Evolutionary conservation across 2,113 vertebrate genomes (phyloP).

Genomic region (Crocuta crocuta): DNA sequence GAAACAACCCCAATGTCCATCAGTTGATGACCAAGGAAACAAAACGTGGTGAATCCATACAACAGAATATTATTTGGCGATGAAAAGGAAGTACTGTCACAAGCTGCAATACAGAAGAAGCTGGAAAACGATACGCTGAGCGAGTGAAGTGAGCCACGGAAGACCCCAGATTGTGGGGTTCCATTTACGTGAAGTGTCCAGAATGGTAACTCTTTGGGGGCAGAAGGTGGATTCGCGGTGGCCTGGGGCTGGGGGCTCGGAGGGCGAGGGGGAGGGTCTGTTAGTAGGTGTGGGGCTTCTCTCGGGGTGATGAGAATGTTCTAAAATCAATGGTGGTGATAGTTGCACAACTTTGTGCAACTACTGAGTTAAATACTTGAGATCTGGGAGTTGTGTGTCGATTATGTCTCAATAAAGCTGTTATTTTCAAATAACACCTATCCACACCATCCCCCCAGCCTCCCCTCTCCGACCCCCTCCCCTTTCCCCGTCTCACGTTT

Average conservation of each 20-base stretch:
- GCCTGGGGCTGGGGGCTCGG: not conserved
- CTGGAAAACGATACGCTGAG: not conserved
- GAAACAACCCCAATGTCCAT: not conserved
- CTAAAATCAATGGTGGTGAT: not conserved
- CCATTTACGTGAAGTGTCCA: not conserved
- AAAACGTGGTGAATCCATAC: rapidly evolving
- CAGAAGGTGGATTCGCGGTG: not conserved
- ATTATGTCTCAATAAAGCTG: not conserved
- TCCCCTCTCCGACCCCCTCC: rapidly evolving
- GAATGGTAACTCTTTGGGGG: not conserved
- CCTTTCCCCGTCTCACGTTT: not conserved
- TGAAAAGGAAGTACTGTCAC: not conserved
- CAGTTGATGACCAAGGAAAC: not conserved
- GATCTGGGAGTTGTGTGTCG: too few species aligned
- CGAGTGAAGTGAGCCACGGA: not conserved
- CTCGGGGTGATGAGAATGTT: not conserved
- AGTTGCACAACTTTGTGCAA: not conserved
- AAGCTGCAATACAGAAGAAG: not conserved
- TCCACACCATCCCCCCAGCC: not conserved
- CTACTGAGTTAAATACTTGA: not conserved
- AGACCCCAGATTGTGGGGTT: not conserved
- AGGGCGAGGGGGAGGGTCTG: not conserved
- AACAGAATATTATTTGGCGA: not conserved
- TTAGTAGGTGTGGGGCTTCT: not conserved
- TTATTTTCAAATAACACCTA: not conserved